These are phyloP conservation scores for Pogonus chalceus DNA, from an alignment of 1,140 invertebrate species.

Conservation along the genomic window DNA sequence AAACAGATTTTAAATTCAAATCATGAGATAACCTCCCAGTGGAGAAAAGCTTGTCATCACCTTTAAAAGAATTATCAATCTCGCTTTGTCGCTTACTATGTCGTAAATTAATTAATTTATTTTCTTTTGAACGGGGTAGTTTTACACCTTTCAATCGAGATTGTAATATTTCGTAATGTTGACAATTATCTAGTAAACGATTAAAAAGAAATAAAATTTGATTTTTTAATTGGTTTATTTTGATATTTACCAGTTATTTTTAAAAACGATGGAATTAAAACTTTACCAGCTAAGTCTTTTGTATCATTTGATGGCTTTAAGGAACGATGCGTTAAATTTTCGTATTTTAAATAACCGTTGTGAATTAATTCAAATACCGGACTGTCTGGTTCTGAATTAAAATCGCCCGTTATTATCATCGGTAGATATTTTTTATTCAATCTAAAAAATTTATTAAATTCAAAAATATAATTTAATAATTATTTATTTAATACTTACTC, in stretches of 20 bases:
- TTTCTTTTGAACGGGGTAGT: constrained; percentile 15
- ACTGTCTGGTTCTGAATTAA: constrained; percentile 68
- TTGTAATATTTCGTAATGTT: constrained; percentile 45
- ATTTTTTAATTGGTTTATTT: neutral
- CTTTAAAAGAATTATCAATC: constrained; percentile 8
- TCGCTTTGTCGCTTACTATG: constrained; percentile 21
- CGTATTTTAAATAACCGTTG: constrained; percentile 51
- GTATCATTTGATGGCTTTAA: constrained; percentile 22
- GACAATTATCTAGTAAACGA: constrained; percentile 44
- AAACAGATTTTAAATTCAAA: constrained; percentile 46
- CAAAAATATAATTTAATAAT: neutral
- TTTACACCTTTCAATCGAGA: constrained; percentile 26
- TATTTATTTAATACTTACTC: neutral
- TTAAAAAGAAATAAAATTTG: neutral
- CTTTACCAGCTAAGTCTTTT: constrained; percentile 16
- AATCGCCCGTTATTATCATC: constrained; percentile 79
- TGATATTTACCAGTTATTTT: constrained; percentile 38
- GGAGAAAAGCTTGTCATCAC: constrained; percentile 29
- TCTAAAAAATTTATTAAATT: neutral
- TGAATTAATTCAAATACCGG: constrained; percentile 62
- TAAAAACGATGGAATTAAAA: constrained; percentile 43
- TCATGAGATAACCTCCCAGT: constrained; percentile 42
- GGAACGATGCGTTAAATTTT: constrained; percentile 33
- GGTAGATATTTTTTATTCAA: constrained; percentile 47
- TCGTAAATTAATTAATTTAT: constrained; percentile 22